Base-by-base conservation (phyloP, 2,113 vertebrate genomes). In the Mobula hypostoma region DNA sequence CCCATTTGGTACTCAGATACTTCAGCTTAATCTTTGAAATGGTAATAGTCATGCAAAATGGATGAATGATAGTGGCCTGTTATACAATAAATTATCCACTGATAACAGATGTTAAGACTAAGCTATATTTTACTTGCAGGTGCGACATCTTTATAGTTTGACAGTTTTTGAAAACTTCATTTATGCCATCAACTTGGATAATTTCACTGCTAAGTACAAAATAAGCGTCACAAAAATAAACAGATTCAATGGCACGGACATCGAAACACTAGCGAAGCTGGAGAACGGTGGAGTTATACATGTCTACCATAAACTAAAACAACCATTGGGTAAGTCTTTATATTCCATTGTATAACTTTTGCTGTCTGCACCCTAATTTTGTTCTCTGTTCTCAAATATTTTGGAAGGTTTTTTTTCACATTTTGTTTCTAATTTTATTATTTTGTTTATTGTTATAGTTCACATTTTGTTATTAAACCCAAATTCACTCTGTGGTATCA, bases 121-220 rank as follows among this genome's bases (percentile, higher is more conserved):
- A 93, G 40, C 7, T 94, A 94, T 5, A 21, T 74, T 24, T 5
- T 95, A 94, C 96, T 96, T 48, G 61, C 96, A 99, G 99, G 97
- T 99, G 94, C 98, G 96, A 79, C 97, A 98, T 95, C 96, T 99
- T 91, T 97, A 97, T 96, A 96, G 98, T 79, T 97, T 99, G 96
- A 96, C 98, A 94, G 95, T 99, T 78, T 99, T 99, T 97, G 99
- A 99, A 96, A 97, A 98, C 95, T 98, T 98, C 96, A 97, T 99
- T 80, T 99, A 99, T 95, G 97, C 98, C 94, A 96, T 97, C 76
- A 97, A 96, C 96, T 96, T 97, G 29, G 98, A 98, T 95, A 97
- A 94, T 68, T 94, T 95, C 56, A 96, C 95, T 94, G 95, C 94
- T 94, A 96, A 95, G 94, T 95, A 95, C 82, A 95, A 95, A 88